A percentile compares a stretch with the other conserved stretches of the same genome.
phyloP scores from a whole-genome alignment of 2,797 vertebrate genomes.

The Podarcis lilfordi region DNA sequence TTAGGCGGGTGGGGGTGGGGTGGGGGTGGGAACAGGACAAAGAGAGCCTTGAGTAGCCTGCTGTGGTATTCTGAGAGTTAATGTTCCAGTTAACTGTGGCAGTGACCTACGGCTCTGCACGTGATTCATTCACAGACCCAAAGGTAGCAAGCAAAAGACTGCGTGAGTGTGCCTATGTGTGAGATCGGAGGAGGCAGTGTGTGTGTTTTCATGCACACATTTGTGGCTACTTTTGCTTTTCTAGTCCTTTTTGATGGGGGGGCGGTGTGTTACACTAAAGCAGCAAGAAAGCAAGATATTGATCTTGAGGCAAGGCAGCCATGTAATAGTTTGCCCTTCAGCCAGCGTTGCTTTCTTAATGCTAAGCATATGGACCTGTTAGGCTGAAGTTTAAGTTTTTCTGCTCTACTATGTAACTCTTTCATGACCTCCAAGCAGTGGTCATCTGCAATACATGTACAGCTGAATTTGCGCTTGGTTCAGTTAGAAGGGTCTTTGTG shows the following conservation, averaged over 20 bases:
- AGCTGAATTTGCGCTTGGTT: not conserved
- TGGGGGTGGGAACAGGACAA: conserved; percentile 58
- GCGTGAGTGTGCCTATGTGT: not conserved
- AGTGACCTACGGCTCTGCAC: conserved; percentile 63
- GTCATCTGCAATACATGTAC: not conserved
- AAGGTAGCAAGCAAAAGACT: conserved; percentile 48
- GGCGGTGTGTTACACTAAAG: not conserved
- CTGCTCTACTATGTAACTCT: fast-evolving
- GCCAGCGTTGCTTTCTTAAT: not conserved
- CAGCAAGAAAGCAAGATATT: not conserved
- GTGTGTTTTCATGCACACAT: conserved; percentile 23
- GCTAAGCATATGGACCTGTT: not conserved
- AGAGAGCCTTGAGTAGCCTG: conserved; percentile 72
- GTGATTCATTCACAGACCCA: conserved; percentile 50
- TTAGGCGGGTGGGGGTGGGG: conserved; percentile 8
- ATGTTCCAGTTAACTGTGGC: conserved; percentile 69
- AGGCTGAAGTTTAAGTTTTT: not conserved
- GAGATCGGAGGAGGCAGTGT: fast-evolving
- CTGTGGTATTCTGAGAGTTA: conserved; percentile 60
- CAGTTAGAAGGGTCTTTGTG: not conserved
- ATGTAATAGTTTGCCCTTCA: not conserved
- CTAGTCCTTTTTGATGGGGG: too few species aligned
- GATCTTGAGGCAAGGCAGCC: not conserved
- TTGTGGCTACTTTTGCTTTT: not conserved
- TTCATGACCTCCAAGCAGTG: fast-evolving